Percentiles rank a stretch among this genome's conserved stretches.
These are phyloP conservation scores for Nemoura dubitans DNA, from an alignment of 2,888 invertebrate genomes.

Conservation along the genomic window DNA sequence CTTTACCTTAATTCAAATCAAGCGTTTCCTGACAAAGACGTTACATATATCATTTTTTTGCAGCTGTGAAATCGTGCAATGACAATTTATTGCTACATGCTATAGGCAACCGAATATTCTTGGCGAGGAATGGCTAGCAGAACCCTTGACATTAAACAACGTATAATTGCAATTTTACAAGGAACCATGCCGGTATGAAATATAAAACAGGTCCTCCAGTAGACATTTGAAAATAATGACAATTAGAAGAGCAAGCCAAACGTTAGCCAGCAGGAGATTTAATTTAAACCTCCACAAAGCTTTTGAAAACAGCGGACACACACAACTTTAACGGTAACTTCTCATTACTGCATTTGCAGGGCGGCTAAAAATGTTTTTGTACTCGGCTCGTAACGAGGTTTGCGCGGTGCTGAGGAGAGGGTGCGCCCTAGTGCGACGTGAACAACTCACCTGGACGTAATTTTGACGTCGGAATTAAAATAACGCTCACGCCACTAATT, in stretches of 20 bases:
- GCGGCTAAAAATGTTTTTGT: not conserved
- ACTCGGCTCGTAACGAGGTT: not conserved
- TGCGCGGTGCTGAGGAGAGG: too few relatives aligned
- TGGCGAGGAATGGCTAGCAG: not conserved
- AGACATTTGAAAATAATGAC: not conserved
- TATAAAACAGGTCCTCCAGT: not conserved
- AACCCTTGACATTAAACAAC: too few relatives aligned
- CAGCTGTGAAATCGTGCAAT: not conserved
- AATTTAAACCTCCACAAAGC: not conserved
- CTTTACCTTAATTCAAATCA: constrained; percentile 43
- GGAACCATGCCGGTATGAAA: not conserved
- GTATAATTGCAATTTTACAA: not conserved
- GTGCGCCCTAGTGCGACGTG: not conserved
- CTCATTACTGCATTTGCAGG: not conserved
- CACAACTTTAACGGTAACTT: not conserved
- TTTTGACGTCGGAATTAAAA: constrained; percentile 20
- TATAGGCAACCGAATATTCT: not conserved
- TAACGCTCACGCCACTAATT: not conserved
- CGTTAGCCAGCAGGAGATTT: not conserved
- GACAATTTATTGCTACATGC: constrained; percentile 17
- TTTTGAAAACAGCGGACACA: constrained; percentile 5
- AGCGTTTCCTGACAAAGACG: constrained; percentile 2
- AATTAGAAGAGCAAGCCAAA: not conserved
- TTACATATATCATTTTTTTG: constrained; percentile 20
- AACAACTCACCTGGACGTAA: constrained; percentile 9